Evolutionary conservation across 2,113 vertebrate species (phyloP), one percentile per base, ranked within the genome.

Genomic region (Brachyhypopomus occidentalis): DNA sequence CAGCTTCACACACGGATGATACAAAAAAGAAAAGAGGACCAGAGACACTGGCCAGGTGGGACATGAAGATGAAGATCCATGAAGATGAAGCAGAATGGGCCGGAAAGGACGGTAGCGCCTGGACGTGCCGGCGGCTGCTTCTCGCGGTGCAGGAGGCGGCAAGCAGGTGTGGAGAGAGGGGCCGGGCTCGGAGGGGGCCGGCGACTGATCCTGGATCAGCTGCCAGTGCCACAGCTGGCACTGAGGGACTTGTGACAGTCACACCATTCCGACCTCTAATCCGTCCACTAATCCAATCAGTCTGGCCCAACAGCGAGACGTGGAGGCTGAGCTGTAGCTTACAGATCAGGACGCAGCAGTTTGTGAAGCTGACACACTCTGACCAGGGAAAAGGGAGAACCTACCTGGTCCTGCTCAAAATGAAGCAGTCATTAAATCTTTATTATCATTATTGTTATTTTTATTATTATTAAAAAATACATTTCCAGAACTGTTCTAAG

Each of bases 221-320:
- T 78, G 79, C 81, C 74, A 80, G 66, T 66, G 56, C 62, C 23
- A 60, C 85, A 87, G 85, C 73, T 86, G 86, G 85, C 69, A 75
- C 45, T 71, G 73, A 80, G 72, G 73, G 77, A 87, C 80, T 70
- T 85, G 72, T 72, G 70, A 87, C 84, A 83, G 79, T 83, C 78
- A 58, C 75, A 69, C 78, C 78, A 76, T 79, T 85, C 79, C 22
- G 77, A 62, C 72, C 79, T 85, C 73, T 85, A 87, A 85, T 83
- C 80, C 80, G 60, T 30, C 69, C 55, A 59, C 79, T 87, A 86
- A 87, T 89, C 84, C 85, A 78, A 87, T 85, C 75, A 83, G 74
- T 58, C 60, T 77, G 63, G 22, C 72, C 66, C 79, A 72, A 62
- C 77, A 67, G 70, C 63, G 52, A 69, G 22, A 78, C 77, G 34